Percentiles rank a stretch among this genome's conserved stretches.
Conservation (phyloP, 1,140 invertebrate species). For the Berghia stephanieae region DNA sequence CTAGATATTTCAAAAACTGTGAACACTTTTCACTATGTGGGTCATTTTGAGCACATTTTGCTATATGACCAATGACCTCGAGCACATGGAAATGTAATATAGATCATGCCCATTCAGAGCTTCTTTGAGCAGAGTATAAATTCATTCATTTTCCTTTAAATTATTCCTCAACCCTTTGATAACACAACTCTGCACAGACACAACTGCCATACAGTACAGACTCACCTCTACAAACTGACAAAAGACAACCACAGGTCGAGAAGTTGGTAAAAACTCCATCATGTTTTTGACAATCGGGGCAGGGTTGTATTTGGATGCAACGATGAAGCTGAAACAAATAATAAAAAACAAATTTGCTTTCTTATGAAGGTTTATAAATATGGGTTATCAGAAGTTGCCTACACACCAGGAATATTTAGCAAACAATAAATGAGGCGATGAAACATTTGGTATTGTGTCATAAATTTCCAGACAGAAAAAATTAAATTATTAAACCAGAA, state of each 20-base stretch:
- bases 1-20: no score
- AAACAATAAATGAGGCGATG: background rate
- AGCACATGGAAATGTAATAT: no score
- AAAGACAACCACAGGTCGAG: slow-evolving; percentile 86
- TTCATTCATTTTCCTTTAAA: background rate
- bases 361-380: background rate
- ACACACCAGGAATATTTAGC: no score
- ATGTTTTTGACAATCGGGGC: slow-evolving; percentile 79
- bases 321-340: slow-evolving; percentile 71
- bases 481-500: no score
- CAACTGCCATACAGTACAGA: background rate
- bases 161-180: background rate
- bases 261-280: slow-evolving; percentile 79
- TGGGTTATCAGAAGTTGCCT: no score
- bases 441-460: background rate
- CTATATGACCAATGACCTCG: no score
- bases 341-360: background rate
- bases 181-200: slow-evolving; percentile 12
- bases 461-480: no score
- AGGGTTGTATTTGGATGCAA: slow-evolving; percentile 87
- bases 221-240: slow-evolving; percentile 77
- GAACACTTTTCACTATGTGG: no score
- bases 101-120: no score
- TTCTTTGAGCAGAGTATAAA: background rate
- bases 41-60: no score